phyloP scores from a whole-genome alignment of 2,113 vertebrate species.

The Elanus axillaris region DNA sequence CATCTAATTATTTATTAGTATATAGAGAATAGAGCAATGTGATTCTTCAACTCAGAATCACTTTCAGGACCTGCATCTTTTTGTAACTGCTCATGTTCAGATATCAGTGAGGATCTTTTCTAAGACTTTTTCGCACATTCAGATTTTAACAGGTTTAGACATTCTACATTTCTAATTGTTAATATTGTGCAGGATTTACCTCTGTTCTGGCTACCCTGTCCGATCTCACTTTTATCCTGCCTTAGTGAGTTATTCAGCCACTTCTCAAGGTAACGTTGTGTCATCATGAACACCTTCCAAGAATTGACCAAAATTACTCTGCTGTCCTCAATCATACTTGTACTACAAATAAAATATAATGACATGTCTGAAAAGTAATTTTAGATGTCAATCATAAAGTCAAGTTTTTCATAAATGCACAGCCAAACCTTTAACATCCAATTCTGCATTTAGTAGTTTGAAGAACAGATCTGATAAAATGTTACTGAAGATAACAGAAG shows the following conservation, averaged over 20 bases:
- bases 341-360: neutral
- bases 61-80: neutral
- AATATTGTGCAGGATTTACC: neutral
- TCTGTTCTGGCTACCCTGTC: neutral
- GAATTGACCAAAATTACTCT: neutral
- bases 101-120: neutral
- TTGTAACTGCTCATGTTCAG: neutral
- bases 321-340: neutral
- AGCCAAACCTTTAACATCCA: neutral
- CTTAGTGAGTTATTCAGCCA: neutral
- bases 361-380: neutral
- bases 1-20: neutral
- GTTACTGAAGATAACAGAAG: neutral
- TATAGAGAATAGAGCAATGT: neutral
- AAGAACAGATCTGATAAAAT: neutral
- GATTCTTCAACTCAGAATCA: neutral
- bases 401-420: neutral
- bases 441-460: neutral
- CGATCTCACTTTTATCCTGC: neutral
- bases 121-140: neutral
- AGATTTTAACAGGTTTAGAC: neutral
- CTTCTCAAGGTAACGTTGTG: neutral
- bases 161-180: neutral
- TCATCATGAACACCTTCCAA: neutral
- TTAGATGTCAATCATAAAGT: neutral